Evolutionary conservation across 2,888 invertebrate genomes (phyloP).

Genomic region (Habrosyne pyritoides): DNA sequence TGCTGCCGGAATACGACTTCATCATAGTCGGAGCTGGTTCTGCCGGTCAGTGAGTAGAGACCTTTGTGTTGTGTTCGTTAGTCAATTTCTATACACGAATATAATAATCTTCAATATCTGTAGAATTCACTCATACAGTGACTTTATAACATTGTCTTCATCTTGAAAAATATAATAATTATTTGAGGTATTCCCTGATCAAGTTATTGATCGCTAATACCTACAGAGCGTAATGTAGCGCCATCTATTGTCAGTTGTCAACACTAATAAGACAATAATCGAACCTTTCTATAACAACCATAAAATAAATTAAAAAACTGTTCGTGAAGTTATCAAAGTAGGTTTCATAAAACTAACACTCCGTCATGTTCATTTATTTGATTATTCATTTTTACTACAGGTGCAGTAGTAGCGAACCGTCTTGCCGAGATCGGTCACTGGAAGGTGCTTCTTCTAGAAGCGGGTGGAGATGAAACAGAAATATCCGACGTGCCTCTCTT

Average conservation of each 20-base stretch:
- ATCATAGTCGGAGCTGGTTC: conserved; percentile 94
- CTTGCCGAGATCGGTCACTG: conserved; percentile 90
- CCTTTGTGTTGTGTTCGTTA: conserved; percentile 4
- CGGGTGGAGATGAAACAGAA: conserved; percentile 95
- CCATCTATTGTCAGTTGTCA: background rate
- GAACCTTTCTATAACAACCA: background rate
- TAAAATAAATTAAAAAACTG: too few species aligned
- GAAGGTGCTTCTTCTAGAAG: conserved; percentile 92
- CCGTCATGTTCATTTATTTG: background rate
- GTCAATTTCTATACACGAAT: too few species aligned
- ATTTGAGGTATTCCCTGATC: too few species aligned
- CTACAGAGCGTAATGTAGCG: background rate
- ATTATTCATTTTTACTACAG: conserved; percentile 63
- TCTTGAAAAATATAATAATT: too few species aligned
- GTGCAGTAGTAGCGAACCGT: conserved; percentile 93
- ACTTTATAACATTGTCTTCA: too few species aligned
- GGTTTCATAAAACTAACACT: too few species aligned
- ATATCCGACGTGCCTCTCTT: conserved; percentile 94
- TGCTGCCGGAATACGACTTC: conserved; percentile 90
- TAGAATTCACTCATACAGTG: too few species aligned
- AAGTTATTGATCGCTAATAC: background rate
- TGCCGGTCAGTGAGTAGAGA: conserved; percentile 84
- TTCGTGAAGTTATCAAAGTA: too few species aligned
- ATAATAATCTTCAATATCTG: too few species aligned
- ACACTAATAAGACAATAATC: background rate